These are phyloP conservation scores for Astatoreochromis straeleni DNA, from an alignment of 2,113 vertebrate genomes.

Conservation along the genomic window DNA sequence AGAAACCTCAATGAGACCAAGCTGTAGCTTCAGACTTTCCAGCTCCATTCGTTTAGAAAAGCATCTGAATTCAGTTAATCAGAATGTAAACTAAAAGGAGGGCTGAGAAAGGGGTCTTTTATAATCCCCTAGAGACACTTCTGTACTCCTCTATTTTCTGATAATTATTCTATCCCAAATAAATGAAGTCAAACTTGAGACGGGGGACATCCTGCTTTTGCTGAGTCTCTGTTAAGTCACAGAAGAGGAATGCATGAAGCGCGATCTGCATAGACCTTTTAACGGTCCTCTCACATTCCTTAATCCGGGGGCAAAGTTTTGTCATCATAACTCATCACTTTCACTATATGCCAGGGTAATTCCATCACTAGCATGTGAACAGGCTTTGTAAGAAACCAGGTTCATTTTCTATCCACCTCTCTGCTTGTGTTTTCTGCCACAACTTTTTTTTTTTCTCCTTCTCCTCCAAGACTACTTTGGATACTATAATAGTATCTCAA, in stretches of 20 bases:
- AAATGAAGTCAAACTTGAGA: not conserved
- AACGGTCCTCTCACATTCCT: constrained; percentile 54
- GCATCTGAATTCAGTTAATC: constrained; percentile 9
- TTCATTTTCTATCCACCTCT: constrained; percentile 8
- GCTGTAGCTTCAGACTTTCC: constrained; percentile 25
- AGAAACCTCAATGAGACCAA: not conserved
- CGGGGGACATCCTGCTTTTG: constrained; percentile 22
- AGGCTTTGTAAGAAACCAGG: constrained; percentile 20
- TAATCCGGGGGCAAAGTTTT: constrained; percentile 42
- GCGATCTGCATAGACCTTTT: constrained; percentile 49
- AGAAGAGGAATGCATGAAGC: constrained; percentile 48
- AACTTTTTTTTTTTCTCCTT: not conserved
- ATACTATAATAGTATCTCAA: constrained; percentile 59
- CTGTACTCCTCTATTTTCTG: not conserved
- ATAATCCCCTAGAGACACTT: not conserved
- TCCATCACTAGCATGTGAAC: constrained; percentile 43
- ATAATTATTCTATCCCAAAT: not conserved
- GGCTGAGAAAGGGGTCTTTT: not conserved
- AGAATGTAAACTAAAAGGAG: not conserved
- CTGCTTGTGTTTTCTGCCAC: not conserved
- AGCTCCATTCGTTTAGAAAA: not conserved
- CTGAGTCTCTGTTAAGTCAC: constrained; percentile 40
- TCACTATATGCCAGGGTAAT: constrained; percentile 42
- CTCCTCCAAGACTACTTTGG: constrained; percentile 1
- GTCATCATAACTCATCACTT: constrained; percentile 38